Evolutionary conservation across 2,797 vertebrate species (phyloP), one percentile per base, ranked within the genome.

Genomic region (Halcyon badia): DNA sequence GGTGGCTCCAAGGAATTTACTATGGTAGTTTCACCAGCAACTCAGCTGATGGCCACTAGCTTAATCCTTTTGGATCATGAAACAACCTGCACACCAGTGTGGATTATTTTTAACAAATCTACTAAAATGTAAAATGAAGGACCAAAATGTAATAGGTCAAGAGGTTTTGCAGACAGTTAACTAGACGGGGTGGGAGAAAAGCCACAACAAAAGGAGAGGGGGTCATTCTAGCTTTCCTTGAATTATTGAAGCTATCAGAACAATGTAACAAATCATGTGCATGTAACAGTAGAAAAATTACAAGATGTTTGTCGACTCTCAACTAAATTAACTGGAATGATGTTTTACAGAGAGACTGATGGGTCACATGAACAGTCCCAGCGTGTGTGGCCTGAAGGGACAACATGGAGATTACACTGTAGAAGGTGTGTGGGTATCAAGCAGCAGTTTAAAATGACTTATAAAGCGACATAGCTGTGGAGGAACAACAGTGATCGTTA

Each of bases 211-310:
- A 85, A 68, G 15, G 51, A 37, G 33, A 79, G 51, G 14, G 14
- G 41, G 62, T 24, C 30, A 56, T 51, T 79, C 41, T 35, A 77
- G 51, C 51, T 84, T 70, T 89, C 83, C 66, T 76, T 66, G 46
- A 88, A 87, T 66, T 75, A 72, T 1, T 64, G 35, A 87, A 79
- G 73, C 42, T 72, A 24, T 83, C 76, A 33, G 57, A 87, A 41
- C 19, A 92, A 44, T 46, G 5, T 37, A 86, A 46, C 14, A 91
- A 80, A 89, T 76, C 46, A 72, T 60, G 42, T 26, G 58, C 80
- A 83, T 5, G 4, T 49, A 60, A 76, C 14, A 57, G 80, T n/a
- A 90, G 71, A 86, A 89, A 90, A 91, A 79, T 22, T 41, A 64
- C 73, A 64, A 61, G 48, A 64, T 70, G 44, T 79, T 89, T 91